Percentiles rank a stretch among this genome's conserved stretches.
phyloP scores from a whole-genome alignment of 2,797 vertebrate genomes.

The Darevskia nairensis region DNA sequence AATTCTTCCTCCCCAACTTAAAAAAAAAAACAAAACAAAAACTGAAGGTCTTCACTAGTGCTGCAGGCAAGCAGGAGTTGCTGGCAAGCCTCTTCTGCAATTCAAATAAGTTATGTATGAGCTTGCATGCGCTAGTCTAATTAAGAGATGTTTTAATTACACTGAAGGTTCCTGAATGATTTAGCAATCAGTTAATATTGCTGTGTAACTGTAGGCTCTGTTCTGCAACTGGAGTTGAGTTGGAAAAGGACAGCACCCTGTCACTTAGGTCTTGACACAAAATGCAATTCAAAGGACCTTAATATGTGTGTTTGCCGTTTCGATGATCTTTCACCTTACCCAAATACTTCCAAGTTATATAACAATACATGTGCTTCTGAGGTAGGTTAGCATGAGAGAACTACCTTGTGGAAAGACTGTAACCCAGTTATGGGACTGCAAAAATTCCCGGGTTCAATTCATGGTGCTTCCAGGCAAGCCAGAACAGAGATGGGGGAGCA shows the following conservation, averaged over 20 bases:
- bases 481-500: no score
- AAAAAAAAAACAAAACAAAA: no score
- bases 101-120: constrained; percentile 1
- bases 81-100: no score
- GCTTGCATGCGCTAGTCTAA: background rate
- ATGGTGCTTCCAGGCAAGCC: no score
- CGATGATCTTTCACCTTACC: background rate
- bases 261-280: fast-evolving
- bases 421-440: no score
- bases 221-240: background rate
- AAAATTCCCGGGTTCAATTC: no score
- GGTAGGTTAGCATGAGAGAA: background rate
- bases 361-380: background rate
- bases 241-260: fast-evolving
- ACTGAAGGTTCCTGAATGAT: background rate
- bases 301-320: background rate
- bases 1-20: no score
- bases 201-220: background rate
- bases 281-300: background rate
- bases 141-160: constrained; percentile 8
- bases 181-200: background rate
- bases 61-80: no score
- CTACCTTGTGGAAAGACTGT: no score
- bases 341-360: background rate
- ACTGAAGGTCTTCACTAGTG: no score